Evolutionary conservation across 37 sponge, comb jelly and placozoan genomes (phyloP).

Genomic region (Beroe ovata): DNA sequence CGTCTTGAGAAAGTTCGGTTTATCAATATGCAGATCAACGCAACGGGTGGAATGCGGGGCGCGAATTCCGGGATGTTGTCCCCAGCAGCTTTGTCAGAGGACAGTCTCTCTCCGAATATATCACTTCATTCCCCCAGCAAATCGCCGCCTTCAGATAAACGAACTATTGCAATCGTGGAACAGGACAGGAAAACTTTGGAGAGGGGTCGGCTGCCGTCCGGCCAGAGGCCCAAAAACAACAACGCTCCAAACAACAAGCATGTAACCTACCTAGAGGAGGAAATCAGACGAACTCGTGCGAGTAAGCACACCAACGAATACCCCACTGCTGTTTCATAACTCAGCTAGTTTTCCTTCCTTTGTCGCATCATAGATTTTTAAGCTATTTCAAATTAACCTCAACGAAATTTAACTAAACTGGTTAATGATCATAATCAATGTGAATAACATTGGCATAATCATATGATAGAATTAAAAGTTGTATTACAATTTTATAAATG

Average conservation of each 20-base stretch:
- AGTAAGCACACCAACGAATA: slow-evolving; percentile 53
- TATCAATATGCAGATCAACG: slow-evolving; percentile 66
- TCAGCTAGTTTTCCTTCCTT: not conserved
- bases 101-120: not conserved
- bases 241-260: slow-evolving; percentile 17
- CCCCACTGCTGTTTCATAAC: slow-evolving; percentile 53
- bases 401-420: not conserved
- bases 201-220: not conserved
- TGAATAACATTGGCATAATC: no score
- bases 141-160: slow-evolving; percentile 34
- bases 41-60: slow-evolving; percentile 17
- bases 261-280: slow-evolving; percentile 56
- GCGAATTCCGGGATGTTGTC: not conserved
- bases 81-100: not conserved
- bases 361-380: slow-evolving; percentile 1
- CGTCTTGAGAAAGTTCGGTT: slow-evolving; percentile 58
- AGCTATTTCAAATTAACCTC: slow-evolving; percentile 36
- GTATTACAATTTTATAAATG: no score
- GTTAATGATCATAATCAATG: no score
- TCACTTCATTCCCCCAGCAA: slow-evolving; percentile 33
- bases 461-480: no score
- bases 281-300: slow-evolving; percentile 41
- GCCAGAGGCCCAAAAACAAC: not conserved
- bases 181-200: not conserved
- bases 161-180: slow-evolving; percentile 47